Conservation (phyloP, 2,797 vertebrate genomes). For the Notoglanidium macrostoma region DNA sequence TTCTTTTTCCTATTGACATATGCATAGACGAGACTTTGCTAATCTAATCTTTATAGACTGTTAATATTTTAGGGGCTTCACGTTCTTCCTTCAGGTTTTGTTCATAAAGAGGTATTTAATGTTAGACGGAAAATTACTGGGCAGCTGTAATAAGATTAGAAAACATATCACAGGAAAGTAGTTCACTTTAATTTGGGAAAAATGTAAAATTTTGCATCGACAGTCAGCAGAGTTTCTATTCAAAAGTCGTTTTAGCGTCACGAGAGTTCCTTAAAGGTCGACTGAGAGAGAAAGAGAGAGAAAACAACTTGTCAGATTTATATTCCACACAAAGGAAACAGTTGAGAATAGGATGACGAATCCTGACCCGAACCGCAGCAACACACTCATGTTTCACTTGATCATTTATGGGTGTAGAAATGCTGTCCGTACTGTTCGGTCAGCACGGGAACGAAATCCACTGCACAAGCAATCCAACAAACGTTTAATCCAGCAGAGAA, state of each 20-base stretch:
- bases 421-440: slow-evolving; percentile 38
- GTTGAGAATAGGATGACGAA: slow-evolving; percentile 16
- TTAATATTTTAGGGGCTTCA: slow-evolving; percentile 19
- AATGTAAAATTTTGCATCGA: slow-evolving; percentile 28
- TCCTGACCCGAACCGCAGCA: neutral
- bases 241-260: slow-evolving; percentile 44
- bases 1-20: slow-evolving; percentile 36
- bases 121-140: neutral
- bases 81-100: neutral
- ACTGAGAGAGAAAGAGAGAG: slow-evolving; percentile 17
- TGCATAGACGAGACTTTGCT: slow-evolving; percentile 53
- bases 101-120: slow-evolving; percentile 11
- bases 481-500: slow-evolving; percentile 54
- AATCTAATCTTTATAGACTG: slow-evolving; percentile 26
- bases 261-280: slow-evolving; percentile 44
- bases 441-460: slow-evolving; percentile 56
- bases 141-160: slow-evolving; percentile 10
- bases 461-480: slow-evolving; percentile 21
- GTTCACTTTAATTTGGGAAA: slow-evolving; percentile 3
- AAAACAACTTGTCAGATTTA: slow-evolving; percentile 59
- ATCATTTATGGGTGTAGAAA: slow-evolving; percentile 38
- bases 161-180: slow-evolving; percentile 2
- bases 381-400: slow-evolving; percentile 56
- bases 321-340: slow-evolving; percentile 47
- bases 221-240: slow-evolving; percentile 35